A percentile compares a stretch with the other conserved stretches of the same genome.
Conservation (phyloP, 2,797 vertebrate genomes). For the Sebastes diploproa region DNA sequence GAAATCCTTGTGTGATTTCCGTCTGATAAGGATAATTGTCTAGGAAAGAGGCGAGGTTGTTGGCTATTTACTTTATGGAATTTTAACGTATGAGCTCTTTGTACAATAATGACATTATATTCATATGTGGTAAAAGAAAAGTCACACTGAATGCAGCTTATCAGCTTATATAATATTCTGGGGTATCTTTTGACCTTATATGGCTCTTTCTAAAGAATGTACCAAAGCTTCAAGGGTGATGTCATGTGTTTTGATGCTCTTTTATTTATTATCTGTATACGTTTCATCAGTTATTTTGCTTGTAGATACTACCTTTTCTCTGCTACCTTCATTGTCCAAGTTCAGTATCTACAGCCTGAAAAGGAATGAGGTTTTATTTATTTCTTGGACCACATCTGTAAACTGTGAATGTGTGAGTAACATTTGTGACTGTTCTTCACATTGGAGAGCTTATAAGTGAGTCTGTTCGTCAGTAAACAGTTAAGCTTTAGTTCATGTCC, state of each 20-base stretch:
- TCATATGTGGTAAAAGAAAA: background rate
- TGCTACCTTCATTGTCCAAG: background rate
- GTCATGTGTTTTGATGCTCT: background rate
- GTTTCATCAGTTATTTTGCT: background rate
- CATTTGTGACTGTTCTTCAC: background rate
- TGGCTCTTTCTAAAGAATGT: constrained; percentile 21
- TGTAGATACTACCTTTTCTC: rapidly evolving
- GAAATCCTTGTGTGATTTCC: constrained; percentile 32
- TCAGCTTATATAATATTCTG: background rate
- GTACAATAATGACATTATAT: background rate
- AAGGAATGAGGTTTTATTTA: background rate
- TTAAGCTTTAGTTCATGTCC: background rate
- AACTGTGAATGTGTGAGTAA: background rate
- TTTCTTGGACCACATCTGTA: background rate
- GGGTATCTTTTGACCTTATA: constrained; percentile 17
- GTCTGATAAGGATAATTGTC: constrained; percentile 48
- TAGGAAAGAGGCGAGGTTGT: background rate
- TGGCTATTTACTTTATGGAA: background rate
- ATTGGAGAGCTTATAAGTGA: background rate
- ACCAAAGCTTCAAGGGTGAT: background rate
- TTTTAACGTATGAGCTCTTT: background rate
- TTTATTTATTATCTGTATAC: background rate
- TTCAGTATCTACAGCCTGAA: background rate
- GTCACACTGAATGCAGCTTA: background rate
- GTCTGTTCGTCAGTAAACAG: constrained; percentile 7